Percentiles rank a stretch among this genome's conserved stretches.
Evolutionary conservation across 2,113 vertebrate genomes (phyloP).

Genomic region (Columba livia): DNA sequence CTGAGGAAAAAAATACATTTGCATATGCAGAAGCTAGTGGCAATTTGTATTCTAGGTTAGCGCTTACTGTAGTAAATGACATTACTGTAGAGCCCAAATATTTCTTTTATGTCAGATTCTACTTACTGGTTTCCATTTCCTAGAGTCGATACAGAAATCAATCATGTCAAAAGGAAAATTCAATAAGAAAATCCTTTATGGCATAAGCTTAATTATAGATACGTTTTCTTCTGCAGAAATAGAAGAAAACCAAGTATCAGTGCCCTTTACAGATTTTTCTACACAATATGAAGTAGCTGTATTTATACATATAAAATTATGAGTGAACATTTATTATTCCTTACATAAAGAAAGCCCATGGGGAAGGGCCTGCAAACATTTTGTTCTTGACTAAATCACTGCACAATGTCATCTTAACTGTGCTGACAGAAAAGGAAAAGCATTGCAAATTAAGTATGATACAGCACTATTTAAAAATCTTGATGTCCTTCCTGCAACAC

Average conservation of each 20-base stretch:
- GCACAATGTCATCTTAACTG: not conserved
- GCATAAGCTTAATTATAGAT: slow-evolving; percentile 66
- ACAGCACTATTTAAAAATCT: slow-evolving; percentile 56
- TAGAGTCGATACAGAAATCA: slow-evolving; percentile 72
- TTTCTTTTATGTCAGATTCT: slow-evolving; percentile 62
- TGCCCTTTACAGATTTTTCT: slow-evolving; percentile 15
- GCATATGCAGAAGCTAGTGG: slow-evolving; percentile 33
- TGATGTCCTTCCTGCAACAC: slow-evolving; percentile 10
- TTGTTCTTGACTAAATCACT: slow-evolving; percentile 45
- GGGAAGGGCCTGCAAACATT: slow-evolving; percentile 24
- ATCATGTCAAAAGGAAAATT: slow-evolving; percentile 69
- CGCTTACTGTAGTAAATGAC: slow-evolving; percentile 55
- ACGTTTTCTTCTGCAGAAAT: slow-evolving; percentile 60
- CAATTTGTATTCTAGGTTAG: slow-evolving; percentile 50
- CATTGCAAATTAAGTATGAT: slow-evolving; percentile 26
- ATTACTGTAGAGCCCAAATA: slow-evolving; percentile 50
- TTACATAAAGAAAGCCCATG: slow-evolving; percentile 21
- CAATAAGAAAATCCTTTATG: slow-evolving; percentile 66
- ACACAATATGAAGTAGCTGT: slow-evolving; percentile 12
- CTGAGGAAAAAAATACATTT: slow-evolving; percentile 11
- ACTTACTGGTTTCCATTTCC: slow-evolving; percentile 70
- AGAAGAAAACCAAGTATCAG: slow-evolving; percentile 43
- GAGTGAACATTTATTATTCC: slow-evolving; percentile 42
- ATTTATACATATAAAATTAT: slow-evolving; percentile 1
- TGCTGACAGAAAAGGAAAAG: slow-evolving; percentile 33